Conservation (phyloP, 2,113 vertebrate genomes). For the Bos taurus region DNA sequence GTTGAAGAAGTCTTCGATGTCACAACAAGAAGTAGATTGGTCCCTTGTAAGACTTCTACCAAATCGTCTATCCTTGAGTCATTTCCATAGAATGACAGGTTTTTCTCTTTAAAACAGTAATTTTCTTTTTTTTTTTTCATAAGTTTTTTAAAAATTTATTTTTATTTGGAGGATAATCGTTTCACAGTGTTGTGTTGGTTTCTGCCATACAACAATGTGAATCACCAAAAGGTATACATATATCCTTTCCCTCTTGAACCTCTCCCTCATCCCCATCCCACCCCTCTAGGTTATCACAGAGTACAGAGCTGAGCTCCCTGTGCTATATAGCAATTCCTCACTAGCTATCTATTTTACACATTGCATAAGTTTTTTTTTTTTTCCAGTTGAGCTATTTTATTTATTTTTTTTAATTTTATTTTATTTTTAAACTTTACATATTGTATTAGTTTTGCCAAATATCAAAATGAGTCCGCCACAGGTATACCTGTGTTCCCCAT, state of each 20-base stretch:
- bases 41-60: not conserved
- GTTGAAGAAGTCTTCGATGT: constrained; percentile 20
- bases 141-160: not conserved
- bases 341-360: not conserved
- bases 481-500: no score
- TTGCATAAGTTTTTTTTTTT: not conserved
- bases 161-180: not conserved
- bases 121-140: no score
- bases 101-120: not conserved
- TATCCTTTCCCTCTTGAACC: not conserved
- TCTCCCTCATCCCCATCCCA: not conserved
- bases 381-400: no score
- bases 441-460: no score
- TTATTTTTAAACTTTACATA: no score
- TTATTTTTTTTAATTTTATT: no score
- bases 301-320: not conserved
- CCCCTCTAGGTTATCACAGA: not conserved
- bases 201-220: not conserved
- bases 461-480: no score
- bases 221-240: not conserved
- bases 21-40: not conserved
- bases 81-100: not conserved
- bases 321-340: not conserved
- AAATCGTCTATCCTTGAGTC: not conserved
- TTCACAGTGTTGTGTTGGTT: not conserved